Base-by-base conservation (phyloP, 2,888 invertebrate species). In the Phytoseiulus persimilis region DNA sequence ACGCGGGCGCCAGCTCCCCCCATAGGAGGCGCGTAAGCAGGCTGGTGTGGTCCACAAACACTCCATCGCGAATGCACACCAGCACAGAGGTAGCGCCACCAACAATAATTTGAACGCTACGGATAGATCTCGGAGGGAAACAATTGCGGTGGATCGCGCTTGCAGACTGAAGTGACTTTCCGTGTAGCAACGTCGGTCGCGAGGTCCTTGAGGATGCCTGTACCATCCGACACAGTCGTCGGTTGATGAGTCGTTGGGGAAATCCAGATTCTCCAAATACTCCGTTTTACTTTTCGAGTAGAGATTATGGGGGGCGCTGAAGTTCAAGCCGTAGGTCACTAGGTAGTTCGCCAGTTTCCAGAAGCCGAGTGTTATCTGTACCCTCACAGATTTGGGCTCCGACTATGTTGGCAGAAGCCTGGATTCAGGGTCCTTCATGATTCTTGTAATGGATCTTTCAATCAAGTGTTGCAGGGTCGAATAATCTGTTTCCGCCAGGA, bases 301-400 rank as follows among this genome's bases (percentile, higher is more conserved):
- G 33, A 18, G 18, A 14, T 11, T 31, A 14, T 31, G 32, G 31
- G 83, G 31, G 3, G 83, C 32, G 18, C 33, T 83, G 18, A 23
- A 32, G 32, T 31, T 83, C 2, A 32, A 83, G 28, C 83, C 83
- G 83, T 83, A 83, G 2, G 83, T 83, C 28, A 31, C 83, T 31
- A 83, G 18, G 31, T 31, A 31, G 31, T 83, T 83, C 32, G 83
- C 83, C 31, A 83, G 31, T 33, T 83, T 83, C 83, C 83, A 83
- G 23, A 83, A 83, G 31, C 33, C 33, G 31, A 83, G 31, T 9
- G 83, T 83, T 32, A 83, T 31, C 33, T 83, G 83, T 23, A 83
- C 32, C 14, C 83, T 2, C 18, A 33, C 83, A 18, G 83, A 31
- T 31, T 31, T 31, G 31, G 33, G 28, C 28, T 23, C 65, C 83